Evolutionary conservation across 2,113 vertebrate species (phyloP).

Genomic region (Psittacula cyanocephala): DNA sequence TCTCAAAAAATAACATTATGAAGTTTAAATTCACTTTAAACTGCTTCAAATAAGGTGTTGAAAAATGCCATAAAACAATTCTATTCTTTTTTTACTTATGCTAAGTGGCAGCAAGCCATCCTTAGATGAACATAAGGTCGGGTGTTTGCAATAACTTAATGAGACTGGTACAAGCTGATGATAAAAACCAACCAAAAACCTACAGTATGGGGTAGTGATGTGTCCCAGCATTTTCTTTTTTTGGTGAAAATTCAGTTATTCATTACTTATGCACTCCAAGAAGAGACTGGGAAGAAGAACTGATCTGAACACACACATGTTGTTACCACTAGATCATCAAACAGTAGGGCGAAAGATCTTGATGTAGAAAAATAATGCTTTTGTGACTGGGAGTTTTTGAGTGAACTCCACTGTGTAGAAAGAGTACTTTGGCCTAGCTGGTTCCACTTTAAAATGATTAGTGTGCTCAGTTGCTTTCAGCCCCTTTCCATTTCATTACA

Average conservation of each 20-base stretch:
- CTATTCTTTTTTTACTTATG: neutral
- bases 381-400: neutral
- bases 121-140: neutral
- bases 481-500: neutral
- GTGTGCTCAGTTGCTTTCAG: neutral
- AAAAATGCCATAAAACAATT: neutral
- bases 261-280: neutral
- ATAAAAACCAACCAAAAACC: neutral
- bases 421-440: neutral
- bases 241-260: neutral
- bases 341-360: neutral
- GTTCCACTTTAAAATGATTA: neutral
- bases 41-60: neutral
- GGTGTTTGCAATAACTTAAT: neutral
- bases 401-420: neutral
- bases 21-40: neutral
- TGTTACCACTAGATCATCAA: neutral
- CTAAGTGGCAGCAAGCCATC: neutral
- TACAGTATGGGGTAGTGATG: neutral
- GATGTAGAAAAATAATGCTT: neutral
- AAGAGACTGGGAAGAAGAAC: neutral
- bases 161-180: neutral
- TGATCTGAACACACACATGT: neutral
- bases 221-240: neutral
- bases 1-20: neutral